Base-by-base conservation (phyloP, 2,888 invertebrate genomes). In the Habrosyne pyritoides region DNA sequence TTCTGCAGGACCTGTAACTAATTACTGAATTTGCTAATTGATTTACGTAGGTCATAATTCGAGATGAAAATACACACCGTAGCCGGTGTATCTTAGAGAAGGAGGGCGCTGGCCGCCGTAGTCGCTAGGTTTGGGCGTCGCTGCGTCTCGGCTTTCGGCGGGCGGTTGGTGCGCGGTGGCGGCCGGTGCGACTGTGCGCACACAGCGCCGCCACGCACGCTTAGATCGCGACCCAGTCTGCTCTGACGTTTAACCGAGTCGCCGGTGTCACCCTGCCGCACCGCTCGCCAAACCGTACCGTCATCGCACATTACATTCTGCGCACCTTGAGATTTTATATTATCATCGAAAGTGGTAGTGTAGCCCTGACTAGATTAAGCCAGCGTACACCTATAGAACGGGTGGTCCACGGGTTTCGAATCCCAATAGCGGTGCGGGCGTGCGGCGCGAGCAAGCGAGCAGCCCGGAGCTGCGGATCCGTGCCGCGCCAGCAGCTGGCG, bases 71-170 rank as follows among this genome's bases (percentile, higher is more conserved):
- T 55, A 18, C 30, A 55, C 49, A 61, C 60, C 54, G n/a, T 66
- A 61, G 54, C 59, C 61, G 61, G 54, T 54, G 60, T 53, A 66
- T 65, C 63, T 69, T 68, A 66, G 66, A 64, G 75, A 75, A 73
- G 73, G 78, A 77, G 79, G 88, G 87, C 85, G 87, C 85, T 85
- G 85, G 83, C 85, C 83, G 85, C 70, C 77, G 79, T 81, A 75
- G 79, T 84, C 76, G 84, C 80, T 87, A 85, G 86, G 86, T 86
- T 89, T 87, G 91, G 91, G 91, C 91, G 91, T 91, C 91, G 89
- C 88, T 90, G 86, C 91, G 91, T 91, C 90, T 91, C 89, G 86
- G 87, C 85, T 82, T 79, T 83, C 82, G 86, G 86, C 77, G 83
- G 83, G 75, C 77, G 82, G 83, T 71, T 79, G 86, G 86, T 83